phyloP scores from a whole-genome alignment of 2,113 vertebrate genomes.

The Illadopsis cleaveri region DNA sequence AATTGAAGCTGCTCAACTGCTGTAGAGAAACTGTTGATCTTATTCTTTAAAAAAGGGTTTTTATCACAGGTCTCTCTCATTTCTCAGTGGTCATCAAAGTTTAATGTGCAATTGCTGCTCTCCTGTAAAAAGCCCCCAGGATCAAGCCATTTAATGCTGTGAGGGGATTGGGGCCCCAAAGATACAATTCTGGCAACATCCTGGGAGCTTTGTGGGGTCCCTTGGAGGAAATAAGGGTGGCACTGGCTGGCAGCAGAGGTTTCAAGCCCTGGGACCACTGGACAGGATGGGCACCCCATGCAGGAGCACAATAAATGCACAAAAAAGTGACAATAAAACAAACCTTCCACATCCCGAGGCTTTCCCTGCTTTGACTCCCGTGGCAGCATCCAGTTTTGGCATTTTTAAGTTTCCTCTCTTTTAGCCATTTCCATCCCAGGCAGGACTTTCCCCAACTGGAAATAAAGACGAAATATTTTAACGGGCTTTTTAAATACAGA shows the following conservation, averaged over 20 bases:
- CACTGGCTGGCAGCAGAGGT: background rate
- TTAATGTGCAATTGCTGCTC: conserved; percentile 36
- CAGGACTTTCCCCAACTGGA: background rate
- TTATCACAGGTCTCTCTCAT: background rate
- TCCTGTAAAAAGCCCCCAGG: background rate
- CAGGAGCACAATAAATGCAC: background rate
- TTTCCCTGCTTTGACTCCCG: background rate
- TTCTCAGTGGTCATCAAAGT: conserved; percentile 41
- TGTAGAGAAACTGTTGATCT: conserved; percentile 24
- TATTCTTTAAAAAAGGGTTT: background rate
- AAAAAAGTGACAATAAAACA: background rate
- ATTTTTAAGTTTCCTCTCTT: background rate
- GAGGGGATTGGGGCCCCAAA: background rate
- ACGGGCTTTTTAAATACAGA: background rate
- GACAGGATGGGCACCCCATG: background rate
- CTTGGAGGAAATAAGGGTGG: background rate
- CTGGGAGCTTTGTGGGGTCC: background rate
- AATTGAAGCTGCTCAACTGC: conserved; percentile 49
- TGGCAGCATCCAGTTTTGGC: background rate
- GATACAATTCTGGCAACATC: background rate
- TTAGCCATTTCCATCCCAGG: background rate
- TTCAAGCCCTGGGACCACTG: background rate
- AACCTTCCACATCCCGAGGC: background rate
- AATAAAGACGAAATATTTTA: background rate
- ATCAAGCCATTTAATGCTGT: background rate